Percentiles rank a stretch among this genome's conserved stretches.
These are phyloP conservation scores for Gavia stellata DNA, from an alignment of 2,113 vertebrate genomes.

Conservation along the genomic window DNA sequence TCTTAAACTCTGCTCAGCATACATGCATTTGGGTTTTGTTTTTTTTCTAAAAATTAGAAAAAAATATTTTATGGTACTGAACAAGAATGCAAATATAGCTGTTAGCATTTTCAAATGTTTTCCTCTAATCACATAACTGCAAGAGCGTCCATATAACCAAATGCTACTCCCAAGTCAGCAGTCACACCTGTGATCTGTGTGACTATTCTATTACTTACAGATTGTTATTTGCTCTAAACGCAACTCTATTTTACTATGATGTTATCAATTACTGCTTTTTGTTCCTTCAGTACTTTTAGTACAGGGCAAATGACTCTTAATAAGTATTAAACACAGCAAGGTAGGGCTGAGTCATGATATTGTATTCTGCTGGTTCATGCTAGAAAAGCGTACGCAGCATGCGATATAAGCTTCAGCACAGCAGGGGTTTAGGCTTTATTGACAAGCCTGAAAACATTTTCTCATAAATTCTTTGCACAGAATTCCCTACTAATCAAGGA, in stretches of 20 bases:
- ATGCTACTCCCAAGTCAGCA: neutral
- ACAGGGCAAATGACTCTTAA: neutral
- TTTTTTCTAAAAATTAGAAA: neutral
- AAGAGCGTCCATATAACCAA: neutral
- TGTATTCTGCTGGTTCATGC: neutral
- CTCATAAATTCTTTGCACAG: conserved; percentile 13
- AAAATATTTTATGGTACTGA: neutral
- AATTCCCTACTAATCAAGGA: conserved; percentile 20
- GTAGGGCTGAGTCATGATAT: neutral
- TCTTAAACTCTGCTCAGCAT: neutral
- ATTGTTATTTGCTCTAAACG: neutral
- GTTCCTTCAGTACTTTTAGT: neutral
- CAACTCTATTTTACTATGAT: neutral
- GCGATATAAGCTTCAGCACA: neutral
- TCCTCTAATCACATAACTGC: neutral
- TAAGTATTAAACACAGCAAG: neutral
- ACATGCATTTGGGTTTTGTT: neutral
- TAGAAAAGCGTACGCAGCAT: neutral
- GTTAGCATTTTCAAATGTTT: neutral
- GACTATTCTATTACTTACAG: neutral
- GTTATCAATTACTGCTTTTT: neutral
- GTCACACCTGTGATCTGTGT: neutral
- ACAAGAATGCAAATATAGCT: neutral
- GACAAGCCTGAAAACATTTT: neutral
- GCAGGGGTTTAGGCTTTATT: neutral